A percentile compares a stretch with the other conserved stretches of the same genome.
These are phyloP conservation scores for Papilio protenor DNA, from an alignment of 2,888 invertebrate genomes.

Conservation along the genomic window DNA sequence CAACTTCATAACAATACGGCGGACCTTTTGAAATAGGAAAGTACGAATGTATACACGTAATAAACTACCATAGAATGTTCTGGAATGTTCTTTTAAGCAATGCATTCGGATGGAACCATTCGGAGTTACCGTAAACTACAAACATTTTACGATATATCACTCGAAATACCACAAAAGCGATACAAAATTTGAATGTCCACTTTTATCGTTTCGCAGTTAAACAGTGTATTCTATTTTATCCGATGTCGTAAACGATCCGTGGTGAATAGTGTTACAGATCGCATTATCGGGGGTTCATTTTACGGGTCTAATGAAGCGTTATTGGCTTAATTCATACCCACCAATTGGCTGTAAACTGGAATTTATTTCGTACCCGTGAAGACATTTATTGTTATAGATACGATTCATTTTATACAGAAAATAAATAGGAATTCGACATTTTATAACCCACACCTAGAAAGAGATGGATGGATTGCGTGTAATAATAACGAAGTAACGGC, in stretches of 20 bases:
- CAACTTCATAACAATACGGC: conserved; percentile 35
- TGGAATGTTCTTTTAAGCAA: conserved; percentile 9
- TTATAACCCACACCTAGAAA: too few species aligned
- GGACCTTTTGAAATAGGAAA: conserved; percentile 12
- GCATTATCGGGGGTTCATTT: conserved; percentile 54
- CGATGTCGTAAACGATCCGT: conserved; percentile 48
- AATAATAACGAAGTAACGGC: too few species aligned
- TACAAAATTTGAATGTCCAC: conserved; percentile 59
- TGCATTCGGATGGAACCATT: too few species aligned
- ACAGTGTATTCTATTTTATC: conserved; percentile 55
- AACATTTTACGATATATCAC: conserved; percentile 59
- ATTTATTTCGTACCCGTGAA: conserved; percentile 52
- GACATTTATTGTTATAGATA: conserved; percentile 48
- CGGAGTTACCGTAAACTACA: conserved; percentile 46
- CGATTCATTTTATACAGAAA: conserved; percentile 48
- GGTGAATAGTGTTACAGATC: conserved; percentile 48
- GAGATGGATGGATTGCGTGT: too few species aligned
- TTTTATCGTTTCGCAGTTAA: conserved; percentile 57
- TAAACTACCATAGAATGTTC: not conserved
- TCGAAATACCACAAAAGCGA: conserved; percentile 54
- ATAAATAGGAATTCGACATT: not conserved
- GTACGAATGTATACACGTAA: conserved; percentile 17
- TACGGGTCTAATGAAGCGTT: conserved; percentile 59
- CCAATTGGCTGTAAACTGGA: conserved; percentile 57
- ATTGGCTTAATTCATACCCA: conserved; percentile 60